phyloP scores from a whole-genome alignment of 2,888 invertebrate species.

The Callyntrura sp. region DNA sequence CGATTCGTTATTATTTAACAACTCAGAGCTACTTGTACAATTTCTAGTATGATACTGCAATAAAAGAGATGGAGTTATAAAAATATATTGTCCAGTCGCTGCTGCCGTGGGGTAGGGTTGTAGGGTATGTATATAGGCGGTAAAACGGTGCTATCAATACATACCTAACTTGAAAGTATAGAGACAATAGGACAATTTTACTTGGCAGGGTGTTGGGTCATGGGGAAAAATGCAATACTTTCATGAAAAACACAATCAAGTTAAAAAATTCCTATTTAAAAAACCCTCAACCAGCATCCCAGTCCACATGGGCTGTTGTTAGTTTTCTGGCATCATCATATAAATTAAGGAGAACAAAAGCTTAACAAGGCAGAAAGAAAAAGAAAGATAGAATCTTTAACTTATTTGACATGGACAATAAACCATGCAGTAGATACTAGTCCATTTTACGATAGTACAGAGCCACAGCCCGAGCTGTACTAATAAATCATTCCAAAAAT shows the following conservation, averaged over 20 bases:
- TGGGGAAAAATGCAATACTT: conserved; percentile 34
- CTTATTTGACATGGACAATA: conserved; percentile 11
- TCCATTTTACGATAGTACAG: too few relatives aligned
- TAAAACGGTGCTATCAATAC: too few relatives aligned
- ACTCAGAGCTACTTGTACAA: background rate
- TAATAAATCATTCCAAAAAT: conserved; percentile 59
- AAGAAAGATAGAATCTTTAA: background rate
- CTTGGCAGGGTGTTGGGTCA: conserved; percentile 51
- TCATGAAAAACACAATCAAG: background rate
- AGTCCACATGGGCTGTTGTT: conserved; percentile 4
- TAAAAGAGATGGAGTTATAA: background rate
- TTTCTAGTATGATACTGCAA: conserved; percentile 4
- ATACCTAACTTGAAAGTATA: too few relatives aligned
- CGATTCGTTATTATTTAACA: too few relatives aligned
- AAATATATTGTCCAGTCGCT: background rate
- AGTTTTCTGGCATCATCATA: conserved; percentile 39
- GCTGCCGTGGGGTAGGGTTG: background rate
- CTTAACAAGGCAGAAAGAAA: conserved; percentile 20
- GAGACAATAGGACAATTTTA: conserved; percentile 20
- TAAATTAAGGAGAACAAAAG: conserved; percentile 55
- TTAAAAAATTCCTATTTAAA: background rate
- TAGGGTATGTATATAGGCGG: background rate
- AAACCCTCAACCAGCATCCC: background rate
- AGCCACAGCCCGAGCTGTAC: background rate
- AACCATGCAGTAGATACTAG: too few relatives aligned